phyloP scores from a whole-genome alignment of 1,140 invertebrate species.

The Caenorhabditis briggsae region DNA sequence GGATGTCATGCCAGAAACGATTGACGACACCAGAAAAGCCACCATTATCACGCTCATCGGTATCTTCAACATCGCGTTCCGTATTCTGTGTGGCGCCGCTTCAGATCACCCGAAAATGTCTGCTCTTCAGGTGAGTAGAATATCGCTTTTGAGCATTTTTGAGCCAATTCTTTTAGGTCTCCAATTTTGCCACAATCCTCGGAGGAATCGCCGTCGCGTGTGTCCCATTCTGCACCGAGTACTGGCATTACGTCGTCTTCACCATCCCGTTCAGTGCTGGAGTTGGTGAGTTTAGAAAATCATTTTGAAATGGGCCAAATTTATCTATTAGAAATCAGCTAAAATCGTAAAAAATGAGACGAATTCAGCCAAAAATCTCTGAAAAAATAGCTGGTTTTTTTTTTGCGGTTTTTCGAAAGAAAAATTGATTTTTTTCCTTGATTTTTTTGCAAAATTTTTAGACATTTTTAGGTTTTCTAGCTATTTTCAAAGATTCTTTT shows the following conservation, averaged over 20 bases:
- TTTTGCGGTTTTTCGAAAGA: neutral
- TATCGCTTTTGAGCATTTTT: neutral
- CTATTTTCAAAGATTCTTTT: no score
- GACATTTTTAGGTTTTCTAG: no score
- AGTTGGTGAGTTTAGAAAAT: conserved; percentile 82
- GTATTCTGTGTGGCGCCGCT: conserved; percentile 85
- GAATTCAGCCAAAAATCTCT: no score
- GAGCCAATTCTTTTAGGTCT: conserved; percentile 74
- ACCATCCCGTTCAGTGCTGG: conserved; percentile 88
- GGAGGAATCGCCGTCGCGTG: conserved; percentile 88
- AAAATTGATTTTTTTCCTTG: neutral
- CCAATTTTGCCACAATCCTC: conserved; percentile 82
- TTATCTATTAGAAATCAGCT: no score
- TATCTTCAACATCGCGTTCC: conserved; percentile 89
- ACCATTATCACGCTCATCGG: conserved; percentile 88
- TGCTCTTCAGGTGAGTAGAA: neutral
- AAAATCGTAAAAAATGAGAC: no score
- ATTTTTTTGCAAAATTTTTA: no score
- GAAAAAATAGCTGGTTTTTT: neutral
- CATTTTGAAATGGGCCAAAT: no score
- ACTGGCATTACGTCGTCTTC: conserved; percentile 85
- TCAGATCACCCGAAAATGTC: conserved; percentile 42
- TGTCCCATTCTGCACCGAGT: conserved; percentile 83
- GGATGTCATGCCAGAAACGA: conserved; percentile 67
- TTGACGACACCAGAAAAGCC: neutral